Percentiles rank a stretch among this genome's conserved stretches.
Evolutionary conservation across 2,888 invertebrate genomes (phyloP).

Genomic region (Zygothrica quintamaculata): DNA sequence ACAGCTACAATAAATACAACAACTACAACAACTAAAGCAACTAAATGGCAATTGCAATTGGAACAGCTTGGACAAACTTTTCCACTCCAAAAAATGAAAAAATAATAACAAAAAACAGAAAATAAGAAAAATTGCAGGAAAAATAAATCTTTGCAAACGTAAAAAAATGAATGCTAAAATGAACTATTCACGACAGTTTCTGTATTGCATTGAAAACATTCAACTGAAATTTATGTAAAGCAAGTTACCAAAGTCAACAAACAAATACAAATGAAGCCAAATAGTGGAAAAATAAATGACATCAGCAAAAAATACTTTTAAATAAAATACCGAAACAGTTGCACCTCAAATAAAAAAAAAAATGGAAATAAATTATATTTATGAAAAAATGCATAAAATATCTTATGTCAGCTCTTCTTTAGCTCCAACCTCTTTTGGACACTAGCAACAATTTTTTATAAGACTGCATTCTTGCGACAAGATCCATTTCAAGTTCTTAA

Average conservation of each 20-base stretch:
- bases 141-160: slow-evolving; percentile 41
- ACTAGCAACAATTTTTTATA: no score
- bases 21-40: slow-evolving; percentile 20
- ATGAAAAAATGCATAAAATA: slow-evolving; percentile 31
- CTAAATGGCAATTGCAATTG: slow-evolving; percentile 60
- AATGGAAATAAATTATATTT: slow-evolving; percentile 37
- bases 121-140: slow-evolving; percentile 28
- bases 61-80: slow-evolving; percentile 67
- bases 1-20: slow-evolving; percentile 23
- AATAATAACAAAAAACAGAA: slow-evolving; percentile 15
- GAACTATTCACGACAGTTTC: slow-evolving; percentile 77
- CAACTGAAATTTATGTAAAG: slow-evolving; percentile 51
- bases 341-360: no score
- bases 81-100: slow-evolving; percentile 12
- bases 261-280: slow-evolving; percentile 53
- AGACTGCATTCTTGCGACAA: not conserved
- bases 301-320: slow-evolving; percentile 10
- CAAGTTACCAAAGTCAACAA: slow-evolving; percentile 59
- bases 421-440: slow-evolving; percentile 10
- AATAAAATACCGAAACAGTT: slow-evolving; percentile 9
- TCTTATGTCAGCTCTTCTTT: slow-evolving; percentile 6
- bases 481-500: not conserved
- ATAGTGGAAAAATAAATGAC: slow-evolving; percentile 47
- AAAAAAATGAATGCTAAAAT: slow-evolving; percentile 61
- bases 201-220: slow-evolving; percentile 40